These are phyloP conservation scores for Falco concolor DNA, from an alignment of 2,797 vertebrate genomes.

Conservation along the genomic window DNA sequence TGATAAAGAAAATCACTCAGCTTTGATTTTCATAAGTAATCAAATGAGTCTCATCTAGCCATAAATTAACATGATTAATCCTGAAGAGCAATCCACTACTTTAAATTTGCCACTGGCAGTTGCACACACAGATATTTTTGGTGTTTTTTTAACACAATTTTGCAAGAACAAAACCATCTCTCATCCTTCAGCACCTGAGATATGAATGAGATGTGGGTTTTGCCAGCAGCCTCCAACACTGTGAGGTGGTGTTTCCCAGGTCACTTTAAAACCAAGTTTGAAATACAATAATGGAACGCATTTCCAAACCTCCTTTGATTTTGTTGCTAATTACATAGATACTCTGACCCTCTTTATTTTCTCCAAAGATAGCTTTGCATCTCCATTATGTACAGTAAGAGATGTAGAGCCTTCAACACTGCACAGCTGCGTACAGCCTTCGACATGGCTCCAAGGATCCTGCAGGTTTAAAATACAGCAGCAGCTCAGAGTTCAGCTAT, in stretches of 20 bases:
- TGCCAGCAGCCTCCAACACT: not conserved
- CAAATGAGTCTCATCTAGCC: conserved; percentile 42
- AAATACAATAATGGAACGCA: not conserved
- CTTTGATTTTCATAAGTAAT: conserved; percentile 48
- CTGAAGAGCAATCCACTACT: conserved; percentile 40
- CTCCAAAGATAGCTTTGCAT: not conserved
- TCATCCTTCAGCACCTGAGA: not conserved
- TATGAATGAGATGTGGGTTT: not conserved
- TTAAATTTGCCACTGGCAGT: conserved; percentile 37
- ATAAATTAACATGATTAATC: conserved; percentile 59
- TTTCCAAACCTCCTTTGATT: conserved; percentile 3
- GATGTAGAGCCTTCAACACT: not conserved
- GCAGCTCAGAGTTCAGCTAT: not conserved
- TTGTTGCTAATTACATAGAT: not conserved
- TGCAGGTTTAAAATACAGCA: not conserved
- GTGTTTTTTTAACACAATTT: not conserved
- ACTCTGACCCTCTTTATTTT: not conserved
- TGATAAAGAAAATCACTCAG: not conserved
- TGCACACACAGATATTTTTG: not conserved
- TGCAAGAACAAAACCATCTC: not conserved
- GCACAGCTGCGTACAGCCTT: not conserved
- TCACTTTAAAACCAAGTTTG: not conserved
- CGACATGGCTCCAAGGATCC: not conserved
- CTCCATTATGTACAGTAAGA: not conserved
- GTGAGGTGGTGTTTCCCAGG: not conserved